phyloP scores from a whole-genome alignment of 23 tunicate species.

The Diplosoma virens region DNA sequence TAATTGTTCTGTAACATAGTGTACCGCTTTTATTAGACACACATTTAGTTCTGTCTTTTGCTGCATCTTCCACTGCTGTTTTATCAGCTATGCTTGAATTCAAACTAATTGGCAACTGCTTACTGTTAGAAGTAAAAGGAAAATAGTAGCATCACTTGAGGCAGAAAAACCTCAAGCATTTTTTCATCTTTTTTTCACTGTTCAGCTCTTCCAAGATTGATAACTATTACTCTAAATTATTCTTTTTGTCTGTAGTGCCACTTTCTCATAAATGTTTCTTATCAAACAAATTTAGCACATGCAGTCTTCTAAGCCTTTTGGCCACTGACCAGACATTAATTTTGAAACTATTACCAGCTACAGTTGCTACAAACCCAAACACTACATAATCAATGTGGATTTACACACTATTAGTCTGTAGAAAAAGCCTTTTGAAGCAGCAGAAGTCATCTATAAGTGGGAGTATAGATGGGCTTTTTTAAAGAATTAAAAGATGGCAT shows the following conservation, averaged over 20 bases:
- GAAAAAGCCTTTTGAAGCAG: too few relatives aligned
- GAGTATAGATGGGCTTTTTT: too few relatives aligned
- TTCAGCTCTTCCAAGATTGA: background rate
- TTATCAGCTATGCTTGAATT: background rate
- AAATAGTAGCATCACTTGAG: too few relatives aligned
- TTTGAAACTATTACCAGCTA: too few relatives aligned
- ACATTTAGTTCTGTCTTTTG: background rate
- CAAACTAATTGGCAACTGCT: background rate
- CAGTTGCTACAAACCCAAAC: too few relatives aligned
- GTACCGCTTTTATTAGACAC: background rate
- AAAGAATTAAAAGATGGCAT: too few relatives aligned
- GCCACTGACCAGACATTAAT: conserved; percentile 33
- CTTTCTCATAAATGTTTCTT: background rate
- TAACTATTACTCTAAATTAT: too few relatives aligned
- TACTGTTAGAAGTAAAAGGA: background rate
- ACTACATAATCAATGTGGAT: too few relatives aligned
- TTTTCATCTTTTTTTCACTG: background rate
- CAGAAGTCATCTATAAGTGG: too few relatives aligned
- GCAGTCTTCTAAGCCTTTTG: background rate
- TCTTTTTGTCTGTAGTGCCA: background rate
- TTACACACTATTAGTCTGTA: too few relatives aligned
- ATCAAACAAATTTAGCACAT: background rate
- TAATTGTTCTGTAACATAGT: background rate
- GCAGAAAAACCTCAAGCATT: too few relatives aligned
- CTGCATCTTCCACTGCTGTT: background rate